Evolutionary conservation across 2,888 invertebrate species (phyloP).

Genomic region (Conistra vaccinii): DNA sequence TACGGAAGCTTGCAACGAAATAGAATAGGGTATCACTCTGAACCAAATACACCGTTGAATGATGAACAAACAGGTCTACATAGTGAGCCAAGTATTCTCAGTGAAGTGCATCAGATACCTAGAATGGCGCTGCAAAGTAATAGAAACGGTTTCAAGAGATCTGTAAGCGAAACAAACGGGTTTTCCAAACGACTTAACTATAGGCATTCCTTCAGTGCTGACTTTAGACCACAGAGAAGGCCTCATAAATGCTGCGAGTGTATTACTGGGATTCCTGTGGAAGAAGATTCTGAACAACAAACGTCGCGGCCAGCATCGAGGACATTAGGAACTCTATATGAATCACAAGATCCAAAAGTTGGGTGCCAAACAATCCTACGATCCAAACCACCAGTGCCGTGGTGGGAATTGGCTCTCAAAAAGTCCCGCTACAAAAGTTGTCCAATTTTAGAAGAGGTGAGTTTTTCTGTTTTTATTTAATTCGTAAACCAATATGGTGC

Average conservation of each 20-base stretch:
- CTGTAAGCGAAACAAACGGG: slow-evolving; percentile 87
- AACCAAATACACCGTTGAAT: slow-evolving; percentile 87
- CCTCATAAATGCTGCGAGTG: slow-evolving; percentile 90
- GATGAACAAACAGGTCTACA: slow-evolving; percentile 79
- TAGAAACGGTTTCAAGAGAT: slow-evolving; percentile 87
- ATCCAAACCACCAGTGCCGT: slow-evolving; percentile 94
- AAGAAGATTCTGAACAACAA: slow-evolving; percentile 78
- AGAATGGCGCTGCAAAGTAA: slow-evolving; percentile 86
- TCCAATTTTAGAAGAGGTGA: slow-evolving; percentile 93
- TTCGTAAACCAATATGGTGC: neutral
- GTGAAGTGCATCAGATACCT: slow-evolving; percentile 86
- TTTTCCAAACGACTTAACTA: slow-evolving; percentile 87
- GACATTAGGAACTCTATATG: slow-evolving; percentile 88
- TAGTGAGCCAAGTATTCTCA: slow-evolving; percentile 81
- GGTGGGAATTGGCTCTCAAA: slow-evolving; percentile 97
- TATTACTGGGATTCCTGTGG: slow-evolving; percentile 86
- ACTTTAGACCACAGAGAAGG: slow-evolving; percentile 83
- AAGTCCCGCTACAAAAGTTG: slow-evolving; percentile 95
- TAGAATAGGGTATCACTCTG: slow-evolving; percentile 88
- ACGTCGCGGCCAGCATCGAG: slow-evolving; percentile 80
- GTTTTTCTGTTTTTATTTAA: slow-evolving; percentile 62
- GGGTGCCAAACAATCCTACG: slow-evolving; percentile 92
- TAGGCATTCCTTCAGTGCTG: slow-evolving; percentile 88
- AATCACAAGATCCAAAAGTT: slow-evolving; percentile 92
- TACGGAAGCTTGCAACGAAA: slow-evolving; percentile 86